Base-by-base conservation (phyloP, 2,888 invertebrate species). In the Torymus texanus region DNA sequence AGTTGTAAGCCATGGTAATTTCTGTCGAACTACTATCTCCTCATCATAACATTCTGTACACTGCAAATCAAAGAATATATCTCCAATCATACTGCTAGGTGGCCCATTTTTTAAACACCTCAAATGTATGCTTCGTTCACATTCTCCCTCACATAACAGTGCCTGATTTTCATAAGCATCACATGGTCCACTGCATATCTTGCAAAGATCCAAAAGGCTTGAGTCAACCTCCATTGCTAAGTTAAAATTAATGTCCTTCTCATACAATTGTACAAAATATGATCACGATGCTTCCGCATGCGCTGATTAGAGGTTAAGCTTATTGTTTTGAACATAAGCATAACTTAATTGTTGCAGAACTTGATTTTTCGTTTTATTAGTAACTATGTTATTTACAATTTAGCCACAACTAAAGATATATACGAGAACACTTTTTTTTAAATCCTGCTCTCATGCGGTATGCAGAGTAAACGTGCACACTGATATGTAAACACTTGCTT, bases 1-100 rank as follows among this genome's bases (percentile, higher is more conserved):
- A 1, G 95, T 93, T 87, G 94, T 94, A 0, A 95, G 92, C 95
- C 96, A 96, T 4, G 95, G 93, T 87, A 95, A 92, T 86, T 93
- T 94, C 71, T 93, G 93, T 10, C 96, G 91, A 4, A 89, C 87
- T 84, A 95, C 93, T 5, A 91, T 86, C 88, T 95, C 95, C 88
- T 95, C 95, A 29, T 90, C 91, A 2, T 91, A 91, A 10, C 89
- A 88, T 0, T 90, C 85, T 3, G 91, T 89, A 85, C 96, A 96
- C 1, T 92, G 93, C 79, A 94, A 94, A 82, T 93, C 92, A 83
- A 95, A 96, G 88, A 95, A 96, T 3, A 95, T 92, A 91, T 96
- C 96, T 12, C 95, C 95, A 0, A 92, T 87, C 14, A 96, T 92
- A 81, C 94, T 94, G 0, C 94, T 94, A 0, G 95, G 95, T 0